These are phyloP conservation scores for Sitophilus oryzae DNA, from an alignment of 1,140 invertebrate species.

Conservation along the genomic window DNA sequence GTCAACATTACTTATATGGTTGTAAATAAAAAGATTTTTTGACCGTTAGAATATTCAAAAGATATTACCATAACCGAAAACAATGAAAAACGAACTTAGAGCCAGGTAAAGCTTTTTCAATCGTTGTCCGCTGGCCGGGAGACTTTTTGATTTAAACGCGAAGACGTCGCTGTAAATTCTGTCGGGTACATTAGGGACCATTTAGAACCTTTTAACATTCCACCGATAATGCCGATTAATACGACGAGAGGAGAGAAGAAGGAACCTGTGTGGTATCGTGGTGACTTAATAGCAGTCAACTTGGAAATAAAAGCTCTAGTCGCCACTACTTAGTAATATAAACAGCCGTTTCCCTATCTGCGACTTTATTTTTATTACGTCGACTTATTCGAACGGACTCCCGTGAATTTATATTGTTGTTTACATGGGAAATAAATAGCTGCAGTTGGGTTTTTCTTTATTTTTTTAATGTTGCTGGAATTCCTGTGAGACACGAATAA, in stretches of 20 bases:
- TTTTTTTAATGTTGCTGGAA: too few relatives aligned
- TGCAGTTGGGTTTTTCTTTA: neutral
- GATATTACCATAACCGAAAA: too few relatives aligned
- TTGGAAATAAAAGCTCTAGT: neutral
- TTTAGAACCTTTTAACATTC: neutral
- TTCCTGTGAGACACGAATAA: too few relatives aligned
- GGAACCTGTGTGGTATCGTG: neutral
- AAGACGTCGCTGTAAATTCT: neutral
- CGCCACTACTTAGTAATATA: neutral
- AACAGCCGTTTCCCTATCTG: neutral
- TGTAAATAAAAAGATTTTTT: too few relatives aligned
- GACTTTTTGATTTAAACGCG: neutral
- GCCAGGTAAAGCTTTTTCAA: too few relatives aligned
- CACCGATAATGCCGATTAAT: neutral
- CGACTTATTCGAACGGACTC: neutral
- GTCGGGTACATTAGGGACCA: neutral
- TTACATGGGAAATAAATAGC: too few relatives aligned
- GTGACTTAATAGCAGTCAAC: neutral
- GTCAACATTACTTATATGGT: too few relatives aligned
- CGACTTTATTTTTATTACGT: neutral
- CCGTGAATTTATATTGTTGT: neutral
- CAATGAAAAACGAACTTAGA: too few relatives aligned
- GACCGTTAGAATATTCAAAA: too few relatives aligned
- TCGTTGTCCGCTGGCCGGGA: neutral
- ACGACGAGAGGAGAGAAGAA: too few relatives aligned